Percentiles rank a stretch among this genome's conserved stretches.
Conservation (phyloP, 2,113 vertebrate genomes). For the Pipa parva region DNA sequence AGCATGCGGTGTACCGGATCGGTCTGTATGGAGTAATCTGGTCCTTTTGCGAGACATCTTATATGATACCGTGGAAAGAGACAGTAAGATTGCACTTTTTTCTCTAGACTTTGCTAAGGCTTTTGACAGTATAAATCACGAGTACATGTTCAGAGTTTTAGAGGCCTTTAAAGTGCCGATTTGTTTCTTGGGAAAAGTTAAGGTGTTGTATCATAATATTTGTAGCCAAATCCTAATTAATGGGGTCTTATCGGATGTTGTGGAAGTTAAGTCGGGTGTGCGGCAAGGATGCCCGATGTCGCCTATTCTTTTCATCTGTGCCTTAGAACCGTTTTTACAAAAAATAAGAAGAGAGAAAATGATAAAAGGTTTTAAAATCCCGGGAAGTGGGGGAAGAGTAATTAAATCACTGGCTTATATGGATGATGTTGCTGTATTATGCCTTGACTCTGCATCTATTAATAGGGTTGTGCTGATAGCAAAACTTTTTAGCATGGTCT, state of each 20-base stretch:
- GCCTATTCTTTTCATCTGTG: not conserved
- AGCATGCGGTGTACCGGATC: not conserved
- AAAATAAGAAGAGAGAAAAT: not conserved
- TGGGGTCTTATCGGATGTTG: not conserved
- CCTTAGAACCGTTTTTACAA: not conserved
- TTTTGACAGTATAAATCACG: too few relatives aligned
- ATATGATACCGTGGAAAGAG: not conserved
- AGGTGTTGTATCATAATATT: not conserved
- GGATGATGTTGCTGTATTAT: not conserved
- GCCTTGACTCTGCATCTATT: fast-evolving
- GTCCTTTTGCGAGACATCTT: not conserved
- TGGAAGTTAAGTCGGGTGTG: not conserved
- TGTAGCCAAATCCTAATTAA: not conserved
- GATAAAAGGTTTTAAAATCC: not conserved
- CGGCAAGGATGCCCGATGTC: not conserved
- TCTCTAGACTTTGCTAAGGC: too few relatives aligned
- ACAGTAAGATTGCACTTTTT: not conserved
- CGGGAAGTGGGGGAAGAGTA: not conserved
- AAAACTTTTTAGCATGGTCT: not conserved
- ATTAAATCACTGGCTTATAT: not conserved
- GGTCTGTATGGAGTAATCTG: not conserved
- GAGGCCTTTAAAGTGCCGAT: too few relatives aligned
- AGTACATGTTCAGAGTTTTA: too few relatives aligned
- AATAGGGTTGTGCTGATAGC: not conserved
- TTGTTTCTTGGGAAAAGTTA: not conserved